Conservation (phyloP, 2,113 vertebrate species). For the Pica pica region DNA sequence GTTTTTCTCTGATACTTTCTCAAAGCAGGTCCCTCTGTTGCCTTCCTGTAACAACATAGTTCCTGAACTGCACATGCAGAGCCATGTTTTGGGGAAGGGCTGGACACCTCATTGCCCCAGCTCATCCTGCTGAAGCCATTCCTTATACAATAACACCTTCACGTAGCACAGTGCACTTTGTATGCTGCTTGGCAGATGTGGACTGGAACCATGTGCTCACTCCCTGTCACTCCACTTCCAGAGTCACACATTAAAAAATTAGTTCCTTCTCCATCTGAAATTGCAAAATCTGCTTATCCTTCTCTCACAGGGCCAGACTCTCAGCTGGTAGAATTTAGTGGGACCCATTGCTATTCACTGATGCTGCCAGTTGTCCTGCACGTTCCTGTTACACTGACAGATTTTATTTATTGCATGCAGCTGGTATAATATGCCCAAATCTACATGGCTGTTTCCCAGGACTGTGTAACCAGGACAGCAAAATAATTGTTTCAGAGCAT, state of each 20-base stretch:
- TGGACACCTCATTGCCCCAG: neutral
- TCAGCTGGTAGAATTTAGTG: neutral
- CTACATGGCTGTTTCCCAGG: neutral
- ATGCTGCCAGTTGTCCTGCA: neutral
- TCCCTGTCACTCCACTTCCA: neutral
- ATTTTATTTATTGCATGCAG: neutral
- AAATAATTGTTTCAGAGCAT: neutral
- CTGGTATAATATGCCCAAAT: neutral
- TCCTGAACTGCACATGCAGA: neutral
- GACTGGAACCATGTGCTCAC: fast-evolving
- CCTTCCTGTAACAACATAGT: neutral
- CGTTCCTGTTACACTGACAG: neutral
- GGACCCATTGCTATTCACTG: neutral
- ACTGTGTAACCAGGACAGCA: neutral
- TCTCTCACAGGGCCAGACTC: neutral
- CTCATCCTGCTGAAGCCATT: neutral
- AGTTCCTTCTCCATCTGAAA: neutral
- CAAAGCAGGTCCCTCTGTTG: neutral
- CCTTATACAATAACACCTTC: neutral
- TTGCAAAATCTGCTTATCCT: neutral
- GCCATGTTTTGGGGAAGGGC: neutral
- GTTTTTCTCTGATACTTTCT: neutral
- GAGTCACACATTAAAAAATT: neutral
- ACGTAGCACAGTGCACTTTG: neutral
- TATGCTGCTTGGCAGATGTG: neutral